Conservation (phyloP, 2,797 vertebrate genomes). For the Eupleurogrammus muticus region DNA sequence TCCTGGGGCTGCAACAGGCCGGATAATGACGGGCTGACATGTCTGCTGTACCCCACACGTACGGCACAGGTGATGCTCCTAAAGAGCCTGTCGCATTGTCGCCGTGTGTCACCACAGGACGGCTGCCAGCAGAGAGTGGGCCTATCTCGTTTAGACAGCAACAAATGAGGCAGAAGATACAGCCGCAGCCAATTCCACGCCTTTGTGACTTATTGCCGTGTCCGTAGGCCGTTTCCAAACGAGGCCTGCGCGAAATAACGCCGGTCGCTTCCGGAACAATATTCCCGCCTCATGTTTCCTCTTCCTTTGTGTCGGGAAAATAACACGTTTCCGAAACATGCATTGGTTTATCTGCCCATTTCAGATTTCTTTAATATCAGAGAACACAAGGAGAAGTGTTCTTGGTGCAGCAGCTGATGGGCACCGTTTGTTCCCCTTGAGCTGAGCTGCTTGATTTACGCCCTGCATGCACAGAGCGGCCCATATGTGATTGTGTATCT, state of each 20-base stretch:
- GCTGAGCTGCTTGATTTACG: conserved; percentile 55
- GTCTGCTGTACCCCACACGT: conserved; percentile 6
- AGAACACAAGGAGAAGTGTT: conserved; percentile 43
- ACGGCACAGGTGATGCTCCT: conserved; percentile 49
- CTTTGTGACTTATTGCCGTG: conserved; percentile 55
- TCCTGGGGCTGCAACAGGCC: conserved; percentile 36
- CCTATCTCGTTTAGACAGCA: conserved; percentile 71
- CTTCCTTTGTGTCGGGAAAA: conserved; percentile 12
- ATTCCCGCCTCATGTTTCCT: conserved; percentile 30
- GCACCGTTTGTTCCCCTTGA: conserved; percentile 67
- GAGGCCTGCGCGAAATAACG: conserved; percentile 36
- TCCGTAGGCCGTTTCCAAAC: conserved; percentile 47
- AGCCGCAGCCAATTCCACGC: conserved; percentile 48
- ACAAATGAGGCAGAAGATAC: conserved; percentile 66
- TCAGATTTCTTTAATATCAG: conserved; percentile 28
- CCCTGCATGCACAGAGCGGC: conserved; percentile 29
- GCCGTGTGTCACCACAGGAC: conserved; percentile 51
- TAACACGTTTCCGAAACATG: conserved; percentile 18
- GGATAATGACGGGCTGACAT: conserved; percentile 52
- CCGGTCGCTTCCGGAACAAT: conserved; percentile 18
- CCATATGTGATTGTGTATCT: conserved; percentile 30
- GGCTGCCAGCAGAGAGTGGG: conserved; percentile 60
- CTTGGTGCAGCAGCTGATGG: conserved; percentile 59
- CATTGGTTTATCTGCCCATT: conserved; percentile 33
- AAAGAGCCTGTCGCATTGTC: conserved; percentile 48